A percentile compares a stretch with the other conserved stretches of the same genome.
Conservation (phyloP, 1,140 invertebrate species). For the Andrena cerasifolii region DNA sequence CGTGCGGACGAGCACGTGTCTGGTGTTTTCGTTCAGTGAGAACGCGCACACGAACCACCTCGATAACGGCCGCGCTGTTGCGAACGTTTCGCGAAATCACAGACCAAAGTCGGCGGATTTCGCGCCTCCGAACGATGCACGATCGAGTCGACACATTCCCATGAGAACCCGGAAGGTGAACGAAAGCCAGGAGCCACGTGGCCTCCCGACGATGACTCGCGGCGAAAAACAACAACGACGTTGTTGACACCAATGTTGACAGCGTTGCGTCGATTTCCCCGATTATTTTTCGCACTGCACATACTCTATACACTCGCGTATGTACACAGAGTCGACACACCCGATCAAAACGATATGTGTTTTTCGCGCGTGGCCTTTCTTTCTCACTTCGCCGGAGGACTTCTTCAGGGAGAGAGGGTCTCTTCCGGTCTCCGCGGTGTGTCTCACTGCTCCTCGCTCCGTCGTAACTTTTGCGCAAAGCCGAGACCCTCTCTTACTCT, state of each 20-base stretch:
- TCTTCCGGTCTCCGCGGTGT: constrained; percentile 78
- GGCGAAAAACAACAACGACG: neutral
- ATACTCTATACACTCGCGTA: constrained; percentile 2
- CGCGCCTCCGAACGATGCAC: neutral
- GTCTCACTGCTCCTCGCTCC: constrained; percentile 73
- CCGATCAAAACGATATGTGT: constrained; percentile 51
- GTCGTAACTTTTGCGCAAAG: constrained; percentile 79
- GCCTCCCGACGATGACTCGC: neutral
- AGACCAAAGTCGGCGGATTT: neutral
- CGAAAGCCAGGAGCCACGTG: constrained; percentile 46
- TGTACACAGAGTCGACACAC: constrained; percentile 32
- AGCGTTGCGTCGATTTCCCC: constrained; percentile 25
- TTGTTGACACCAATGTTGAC: neutral
- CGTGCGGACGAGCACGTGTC: constrained; percentile 51
- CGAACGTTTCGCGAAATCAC: neutral
- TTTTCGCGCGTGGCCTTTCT: constrained; percentile 60
- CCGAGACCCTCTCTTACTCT: constrained; percentile 68
- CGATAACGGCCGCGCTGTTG: constrained; percentile 5
- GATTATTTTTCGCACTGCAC: constrained; percentile 33
- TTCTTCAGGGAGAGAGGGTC: constrained; percentile 71
- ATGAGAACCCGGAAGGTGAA: constrained; percentile 13
- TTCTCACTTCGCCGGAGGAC: constrained; percentile 49
- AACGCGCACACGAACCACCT: constrained; percentile 3
- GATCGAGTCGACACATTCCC: neutral
- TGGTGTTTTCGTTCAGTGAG: constrained; percentile 28